Base-by-base conservation (phyloP, 2,888 invertebrate species). In the Uloborus plumipes region DNA sequence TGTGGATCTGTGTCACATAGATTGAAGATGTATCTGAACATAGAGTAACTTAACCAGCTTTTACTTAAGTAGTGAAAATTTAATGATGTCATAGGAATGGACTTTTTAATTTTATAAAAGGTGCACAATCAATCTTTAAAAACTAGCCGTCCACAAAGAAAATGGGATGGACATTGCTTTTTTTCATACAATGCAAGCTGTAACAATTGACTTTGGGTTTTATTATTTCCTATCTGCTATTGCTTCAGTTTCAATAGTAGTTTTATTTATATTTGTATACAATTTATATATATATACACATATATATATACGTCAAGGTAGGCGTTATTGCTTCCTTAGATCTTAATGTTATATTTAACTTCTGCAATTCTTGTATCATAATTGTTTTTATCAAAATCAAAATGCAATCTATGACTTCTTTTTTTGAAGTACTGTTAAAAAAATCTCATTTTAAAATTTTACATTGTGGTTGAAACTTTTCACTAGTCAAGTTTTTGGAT, bases 121-220 rank as follows among this genome's bases (percentile, higher is more conserved):
- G 80, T 81, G 80, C 80, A 81, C 80, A 81, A 81, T 81, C 80
- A 81, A 58, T 64, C 55, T 51, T 81, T 81, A 47, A 62, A 62
- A 81, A 50, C 69, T 81, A 70, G 74, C 80, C 80, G 80, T 81
- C 80, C 80, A 69, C 55, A 59, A 18, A 70, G 64, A 67, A 61
- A 20, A 74, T 50, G 39, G 26, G 65, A 39, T 22, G n/a, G 58
- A 31, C 16, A 22, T 62, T 72, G 39, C 13, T 39, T 18, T 47
- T 65, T 39, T 39, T 39, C 11, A 39, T 39, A 39, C 39, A 39
- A 39, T 39, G 39, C 39, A 39, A 7, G 9, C 39, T 39, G 11
- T 11, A 31, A 11, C 39, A 9, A 11, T 7, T 39, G 39, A 39
- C 39, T 39, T 39, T 39, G 39, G 11, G 39, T 39, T 39, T 39